phyloP scores from a whole-genome alignment of 1,140 invertebrate genomes.

The Zaprionus ghesquierei region DNA sequence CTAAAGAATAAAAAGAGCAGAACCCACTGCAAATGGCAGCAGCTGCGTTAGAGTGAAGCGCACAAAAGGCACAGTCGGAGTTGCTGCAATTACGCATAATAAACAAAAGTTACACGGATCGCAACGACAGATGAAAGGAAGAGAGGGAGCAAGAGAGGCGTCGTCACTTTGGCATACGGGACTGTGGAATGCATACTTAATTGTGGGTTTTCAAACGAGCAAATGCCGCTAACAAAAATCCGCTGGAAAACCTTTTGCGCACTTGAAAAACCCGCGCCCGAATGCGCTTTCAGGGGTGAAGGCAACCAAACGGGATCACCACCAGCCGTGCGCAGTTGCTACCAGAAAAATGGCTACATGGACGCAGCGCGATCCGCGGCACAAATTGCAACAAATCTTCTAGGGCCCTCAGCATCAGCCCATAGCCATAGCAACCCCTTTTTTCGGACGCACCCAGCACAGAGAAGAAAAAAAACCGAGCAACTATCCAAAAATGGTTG shows the following conservation, averaged over 20 bases:
- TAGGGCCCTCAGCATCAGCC: conserved; percentile 44
- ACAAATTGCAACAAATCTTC: conserved; percentile 62
- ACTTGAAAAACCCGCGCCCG: conserved; percentile 58
- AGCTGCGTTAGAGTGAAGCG: conserved; percentile 63
- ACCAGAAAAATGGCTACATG: conserved; percentile 72
- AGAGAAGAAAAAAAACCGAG: conserved; percentile 46
- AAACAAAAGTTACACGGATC: conserved; percentile 76
- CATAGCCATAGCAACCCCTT: conserved; percentile 5
- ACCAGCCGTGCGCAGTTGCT: conserved; percentile 24
- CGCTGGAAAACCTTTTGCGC: conserved; percentile 49
- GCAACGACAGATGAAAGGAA: not conserved
- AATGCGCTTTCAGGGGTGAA: conserved; percentile 45
- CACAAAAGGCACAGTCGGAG: conserved; percentile 57
- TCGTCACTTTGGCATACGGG: not conserved
- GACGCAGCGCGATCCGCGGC: conserved; percentile 56
- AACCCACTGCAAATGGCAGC: conserved; percentile 51
- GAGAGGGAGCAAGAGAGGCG: not conserved
- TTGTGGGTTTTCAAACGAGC: conserved; percentile 75
- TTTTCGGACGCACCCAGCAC: conserved; percentile 33
- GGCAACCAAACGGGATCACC: conserved; percentile 36
- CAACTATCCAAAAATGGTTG: conserved; percentile 70
- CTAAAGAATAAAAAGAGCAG: conserved; percentile 17
- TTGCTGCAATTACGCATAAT: conserved; percentile 81
- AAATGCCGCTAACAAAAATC: conserved; percentile 48
- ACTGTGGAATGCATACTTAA: conserved; percentile 68